Base-by-base conservation (phyloP, 2,888 invertebrate genomes). In the Colostygia pectinataria region DNA sequence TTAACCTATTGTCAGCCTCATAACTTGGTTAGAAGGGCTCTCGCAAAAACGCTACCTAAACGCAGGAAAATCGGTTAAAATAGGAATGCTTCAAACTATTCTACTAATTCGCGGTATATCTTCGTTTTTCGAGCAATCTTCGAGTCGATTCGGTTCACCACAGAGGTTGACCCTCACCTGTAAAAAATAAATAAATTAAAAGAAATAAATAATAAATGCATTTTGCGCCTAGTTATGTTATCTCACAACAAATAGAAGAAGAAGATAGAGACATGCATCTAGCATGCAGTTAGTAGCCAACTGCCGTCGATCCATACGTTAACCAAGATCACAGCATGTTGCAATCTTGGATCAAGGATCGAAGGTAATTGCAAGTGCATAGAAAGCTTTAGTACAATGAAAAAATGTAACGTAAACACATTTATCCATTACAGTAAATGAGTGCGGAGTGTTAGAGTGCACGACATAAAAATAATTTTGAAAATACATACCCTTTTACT, bases 191-290 rank as follows among this genome's bases (percentile, higher is more conserved):
- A 67, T 57, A 58, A 34, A 28, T 24, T 45, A 37, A 45, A 31
- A 59, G 48, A 61, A 28, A 39, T 34, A 15, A 15, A 41, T 52
- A 75, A 77, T 77, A 71, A 68, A 47, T 14, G 13, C 25, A 57
- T 57, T 59, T 62, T 50, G 56, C 65, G 61, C 72, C 65, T 73
- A 65, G 58, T 59, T 64, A 68, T 74, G 77, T 83, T 83, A 85
- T 90, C 91, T 91, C 91, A 91, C 91, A 91, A 91, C 91, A 90
- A 90, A 90, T 90, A 86, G 63, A 83, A 83, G 49, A 55, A 56
- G 57, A 70, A 5, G 20, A 58, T n/a, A 55, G 55, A 57, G 31
- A 70, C 78, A 80, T 80, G 77, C 77, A 63, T 61, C 48, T 56
- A 67, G 73, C 78, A 80, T 80, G 81, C 82, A 63, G 63, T 63